Conservation (phyloP, 2,888 invertebrate genomes). For the Pammene fasciana region DNA sequence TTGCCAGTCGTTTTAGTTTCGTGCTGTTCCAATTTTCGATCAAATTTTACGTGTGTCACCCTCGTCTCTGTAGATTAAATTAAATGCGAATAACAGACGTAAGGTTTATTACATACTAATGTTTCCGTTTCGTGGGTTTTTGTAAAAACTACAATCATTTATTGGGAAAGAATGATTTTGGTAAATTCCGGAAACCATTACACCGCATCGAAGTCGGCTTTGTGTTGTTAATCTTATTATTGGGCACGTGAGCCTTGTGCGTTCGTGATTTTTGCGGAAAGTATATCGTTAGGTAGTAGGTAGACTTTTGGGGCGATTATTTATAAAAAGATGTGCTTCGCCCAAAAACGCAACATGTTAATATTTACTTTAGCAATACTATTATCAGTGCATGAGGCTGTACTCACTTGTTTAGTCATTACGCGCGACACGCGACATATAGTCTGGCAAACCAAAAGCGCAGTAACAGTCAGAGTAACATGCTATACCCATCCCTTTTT, state of each 20-base stretch:
- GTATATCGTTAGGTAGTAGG: conserved; percentile 64
- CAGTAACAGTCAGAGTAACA: too few relatives aligned
- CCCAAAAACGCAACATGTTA: too few relatives aligned
- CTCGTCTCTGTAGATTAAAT: conserved; percentile 62
- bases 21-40: conserved; percentile 4
- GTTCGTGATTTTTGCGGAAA: conserved; percentile 73
- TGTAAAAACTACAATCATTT: conserved; percentile 56
- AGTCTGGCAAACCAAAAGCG: too few relatives aligned
- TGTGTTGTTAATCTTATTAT: conserved; percentile 72
- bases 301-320: too few relatives aligned
- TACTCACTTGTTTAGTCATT: too few relatives aligned
- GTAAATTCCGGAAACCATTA: conserved; percentile 72
- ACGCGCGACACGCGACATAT: too few relatives aligned
- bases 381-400: too few relatives aligned
- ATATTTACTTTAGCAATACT: too few relatives aligned
- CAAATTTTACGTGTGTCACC: conserved; percentile 32
- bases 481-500: too few relatives aligned
- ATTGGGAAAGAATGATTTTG: conserved; percentile 54
- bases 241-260: conserved; percentile 75
- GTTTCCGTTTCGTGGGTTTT: conserved; percentile 62
- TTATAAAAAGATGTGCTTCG: too few relatives aligned
- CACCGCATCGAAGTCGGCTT: conserved; percentile 61
- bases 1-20: not conserved
- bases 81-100: conserved; percentile 44
- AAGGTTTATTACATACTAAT: conserved; percentile 53